These are phyloP conservation scores for Odontomyia ornata DNA, from an alignment of 2,888 invertebrate species.

Conservation along the genomic window DNA sequence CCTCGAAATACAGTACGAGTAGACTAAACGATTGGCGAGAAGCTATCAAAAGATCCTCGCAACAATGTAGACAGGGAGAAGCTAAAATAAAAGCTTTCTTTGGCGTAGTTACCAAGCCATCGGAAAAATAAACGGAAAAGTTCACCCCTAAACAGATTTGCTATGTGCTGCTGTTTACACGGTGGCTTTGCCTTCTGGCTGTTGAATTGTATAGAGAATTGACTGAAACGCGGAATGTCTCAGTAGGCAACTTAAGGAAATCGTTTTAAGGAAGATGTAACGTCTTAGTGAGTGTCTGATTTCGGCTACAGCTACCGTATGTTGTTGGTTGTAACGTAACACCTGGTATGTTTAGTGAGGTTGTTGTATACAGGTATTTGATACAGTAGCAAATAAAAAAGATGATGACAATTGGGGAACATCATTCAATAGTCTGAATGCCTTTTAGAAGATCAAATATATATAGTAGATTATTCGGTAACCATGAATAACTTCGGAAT, in stretches of 20 bases:
- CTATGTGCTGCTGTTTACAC: slow-evolving; percentile 18
- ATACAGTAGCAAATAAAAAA: neutral
- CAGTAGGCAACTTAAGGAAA: slow-evolving; percentile 4
- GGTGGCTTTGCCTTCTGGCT: slow-evolving; percentile 31
- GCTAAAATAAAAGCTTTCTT: slow-evolving; percentile 8
- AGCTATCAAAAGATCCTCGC: neutral
- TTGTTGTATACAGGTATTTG: neutral
- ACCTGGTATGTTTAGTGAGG: neutral
- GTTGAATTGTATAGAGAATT: slow-evolving; percentile 25
- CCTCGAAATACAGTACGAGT: neutral
- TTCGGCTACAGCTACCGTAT: neutral
- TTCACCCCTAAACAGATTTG: slow-evolving; percentile 34
- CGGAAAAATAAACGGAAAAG: slow-evolving; percentile 31
- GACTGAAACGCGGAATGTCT: neutral
- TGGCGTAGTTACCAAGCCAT: neutral
- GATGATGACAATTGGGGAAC: too few relatives aligned
- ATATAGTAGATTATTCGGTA: too few relatives aligned
- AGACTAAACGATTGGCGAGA: neutral
- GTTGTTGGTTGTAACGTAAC: neutral
- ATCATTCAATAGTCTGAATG: too few relatives aligned
- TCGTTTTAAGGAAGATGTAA: neutral
- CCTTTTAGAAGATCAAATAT: too few relatives aligned
- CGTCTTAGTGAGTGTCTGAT: slow-evolving; percentile 5
- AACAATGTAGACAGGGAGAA: neutral
- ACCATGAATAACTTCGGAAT: too few relatives aligned